These are phyloP conservation scores for Drosophila tsacasi DNA, from an alignment of 1,140 invertebrate species.

Conservation along the genomic window DNA sequence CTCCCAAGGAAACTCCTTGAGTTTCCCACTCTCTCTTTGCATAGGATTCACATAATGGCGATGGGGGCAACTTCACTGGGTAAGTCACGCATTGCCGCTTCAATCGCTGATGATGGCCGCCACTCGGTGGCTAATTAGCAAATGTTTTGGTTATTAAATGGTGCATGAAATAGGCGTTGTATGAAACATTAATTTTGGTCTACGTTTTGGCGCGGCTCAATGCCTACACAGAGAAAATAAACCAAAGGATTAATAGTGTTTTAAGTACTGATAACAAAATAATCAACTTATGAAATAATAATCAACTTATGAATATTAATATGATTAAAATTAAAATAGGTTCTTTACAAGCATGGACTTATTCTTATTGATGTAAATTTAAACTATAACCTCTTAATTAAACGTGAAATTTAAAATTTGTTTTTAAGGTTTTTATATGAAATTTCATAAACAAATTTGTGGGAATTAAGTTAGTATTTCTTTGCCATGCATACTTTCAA, in stretches of 20 bases:
- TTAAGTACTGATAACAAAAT: too few relatives aligned
- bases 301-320: too few relatives aligned
- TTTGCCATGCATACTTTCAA: conserved; percentile 1
- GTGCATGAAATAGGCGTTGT: conserved; percentile 43
- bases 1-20: conserved; percentile 5
- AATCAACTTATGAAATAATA: too few relatives aligned
- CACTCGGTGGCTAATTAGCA: conserved; percentile 47
- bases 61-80: conserved; percentile 33
- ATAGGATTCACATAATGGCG: conserved; percentile 65
- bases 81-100: conserved; percentile 49
- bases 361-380: background rate
- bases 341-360: background rate
- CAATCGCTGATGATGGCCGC: conserved; percentile 25
- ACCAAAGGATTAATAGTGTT: background rate
- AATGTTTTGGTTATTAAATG: conserved; percentile 61
- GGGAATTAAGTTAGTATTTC: background rate
- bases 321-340: too few relatives aligned
- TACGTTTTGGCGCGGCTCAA: background rate
- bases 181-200: conserved; percentile 19
- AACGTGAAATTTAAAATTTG: background rate
- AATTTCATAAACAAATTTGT: background rate
- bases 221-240: background rate
- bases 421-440: background rate
- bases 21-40: conserved; percentile 59
- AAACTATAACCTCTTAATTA: background rate